Conservation (phyloP, 2,797 vertebrate species). For the Typhlichthys eigenmanni region DNA sequence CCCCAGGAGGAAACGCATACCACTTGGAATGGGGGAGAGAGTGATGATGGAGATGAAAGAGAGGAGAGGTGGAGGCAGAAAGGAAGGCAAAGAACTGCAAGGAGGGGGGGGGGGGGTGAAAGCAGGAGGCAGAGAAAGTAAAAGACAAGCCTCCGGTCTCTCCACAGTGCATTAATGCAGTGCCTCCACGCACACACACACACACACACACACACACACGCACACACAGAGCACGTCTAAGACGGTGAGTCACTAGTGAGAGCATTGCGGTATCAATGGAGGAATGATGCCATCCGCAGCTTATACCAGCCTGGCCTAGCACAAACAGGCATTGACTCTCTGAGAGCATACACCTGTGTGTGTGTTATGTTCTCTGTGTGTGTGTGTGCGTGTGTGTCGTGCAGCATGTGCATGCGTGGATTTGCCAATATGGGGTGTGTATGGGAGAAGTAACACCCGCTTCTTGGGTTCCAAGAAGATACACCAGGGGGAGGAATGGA, state of each 20-base stretch:
- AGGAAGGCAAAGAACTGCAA: slow-evolving; percentile 9
- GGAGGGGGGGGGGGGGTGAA: background rate
- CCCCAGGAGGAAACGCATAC: slow-evolving; percentile 14
- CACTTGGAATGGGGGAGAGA: slow-evolving; percentile 16
- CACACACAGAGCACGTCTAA: slow-evolving; percentile 7
- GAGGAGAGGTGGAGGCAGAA: slow-evolving; percentile 40
- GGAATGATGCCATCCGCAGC: slow-evolving; percentile 33
- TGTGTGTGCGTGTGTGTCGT: slow-evolving; percentile 3
- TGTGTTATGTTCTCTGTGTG: slow-evolving; percentile 18
- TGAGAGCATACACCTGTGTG: slow-evolving; percentile 11
- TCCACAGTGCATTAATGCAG: slow-evolving; percentile 44
- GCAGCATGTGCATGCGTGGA: slow-evolving; percentile 16
- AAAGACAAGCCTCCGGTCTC: slow-evolving; percentile 30
- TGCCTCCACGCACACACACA: slow-evolving; percentile 38
- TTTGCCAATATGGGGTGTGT: slow-evolving; percentile 56
- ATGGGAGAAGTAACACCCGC: slow-evolving; percentile 46
- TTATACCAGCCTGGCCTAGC: slow-evolving; percentile 9
- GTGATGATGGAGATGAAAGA: slow-evolving; percentile 36
- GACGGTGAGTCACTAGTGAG: slow-evolving; percentile 50
- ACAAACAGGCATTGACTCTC: too few relatives aligned
- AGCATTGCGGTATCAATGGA: slow-evolving; percentile 36
- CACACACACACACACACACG: slow-evolving; percentile 14
- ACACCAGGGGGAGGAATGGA: slow-evolving; percentile 38
- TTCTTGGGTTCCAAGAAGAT: slow-evolving; percentile 41
- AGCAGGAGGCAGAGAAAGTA: slow-evolving; percentile 13